Percentiles rank a stretch among this genome's conserved stretches.
phyloP scores from a whole-genome alignment of 2,888 invertebrate genomes.

The Coelinius sp. region DNA sequence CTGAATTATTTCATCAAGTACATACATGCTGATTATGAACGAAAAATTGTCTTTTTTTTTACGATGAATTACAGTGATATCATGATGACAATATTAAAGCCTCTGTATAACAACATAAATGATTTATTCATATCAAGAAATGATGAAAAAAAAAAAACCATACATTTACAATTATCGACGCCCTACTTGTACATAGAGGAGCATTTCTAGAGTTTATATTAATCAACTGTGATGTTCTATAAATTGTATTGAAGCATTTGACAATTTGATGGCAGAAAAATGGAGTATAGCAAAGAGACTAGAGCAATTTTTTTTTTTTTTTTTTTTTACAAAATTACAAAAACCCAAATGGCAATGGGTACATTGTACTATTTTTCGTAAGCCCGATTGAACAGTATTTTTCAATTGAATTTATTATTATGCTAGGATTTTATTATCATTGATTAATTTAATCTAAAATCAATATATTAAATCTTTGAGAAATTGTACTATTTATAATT shows the following conservation, averaged over 20 bases:
- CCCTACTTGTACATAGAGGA: constrained; percentile 47
- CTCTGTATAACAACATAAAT: constrained; percentile 12
- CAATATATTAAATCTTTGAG: background rate
- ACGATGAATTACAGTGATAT: constrained; percentile 5
- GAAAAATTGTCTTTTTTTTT: background rate
- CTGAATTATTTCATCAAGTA: background rate
- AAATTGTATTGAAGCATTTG: constrained; percentile 10
- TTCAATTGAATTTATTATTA: background rate
- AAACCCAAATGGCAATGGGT: background rate
- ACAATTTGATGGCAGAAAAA: background rate
- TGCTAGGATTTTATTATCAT: background rate
- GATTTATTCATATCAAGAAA: background rate
- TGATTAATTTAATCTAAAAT: background rate
- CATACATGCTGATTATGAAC: background rate
- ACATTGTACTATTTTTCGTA: constrained; percentile 2
- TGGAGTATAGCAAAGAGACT: background rate
- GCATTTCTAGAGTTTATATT: constrained; percentile 50
- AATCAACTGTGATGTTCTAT: background rate
- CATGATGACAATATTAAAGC: constrained; percentile 14
- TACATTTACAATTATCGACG: constrained; percentile 20
- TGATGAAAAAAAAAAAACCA: background rate
- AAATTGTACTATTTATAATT: background rate
- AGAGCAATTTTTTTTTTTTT: too few species aligned
- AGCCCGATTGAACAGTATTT: background rate
- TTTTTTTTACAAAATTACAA: background rate